A percentile compares a stretch with the other conserved stretches of the same genome.
Conservation (phyloP, 35 echinoderm and acorn worm species). For the Eucidaris tribuloides region DNA sequence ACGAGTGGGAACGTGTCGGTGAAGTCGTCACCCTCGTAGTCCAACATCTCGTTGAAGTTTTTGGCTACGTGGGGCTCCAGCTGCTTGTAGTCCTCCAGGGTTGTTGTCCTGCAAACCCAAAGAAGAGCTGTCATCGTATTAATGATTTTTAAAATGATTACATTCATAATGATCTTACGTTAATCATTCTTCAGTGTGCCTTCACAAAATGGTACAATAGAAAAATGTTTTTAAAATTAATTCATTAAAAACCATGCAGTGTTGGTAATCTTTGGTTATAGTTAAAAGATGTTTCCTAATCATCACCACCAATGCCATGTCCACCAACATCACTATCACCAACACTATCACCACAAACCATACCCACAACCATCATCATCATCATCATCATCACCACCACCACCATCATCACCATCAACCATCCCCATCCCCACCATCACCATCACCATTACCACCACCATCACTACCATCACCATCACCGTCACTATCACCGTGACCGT, state of each 20-base stretch:
- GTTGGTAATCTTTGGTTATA: background rate
- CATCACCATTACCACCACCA: too few species aligned
- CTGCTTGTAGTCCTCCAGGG: constrained; percentile 76
- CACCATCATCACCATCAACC: too few species aligned
- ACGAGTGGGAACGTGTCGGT: constrained; percentile 42
- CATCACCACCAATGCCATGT: too few species aligned
- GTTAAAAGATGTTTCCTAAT: background rate
- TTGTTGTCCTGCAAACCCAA: constrained; percentile 42
- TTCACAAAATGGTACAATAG: background rate
- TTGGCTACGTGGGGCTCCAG: constrained; percentile 65
- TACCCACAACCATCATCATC: too few species aligned
- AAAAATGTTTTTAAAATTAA: background rate
- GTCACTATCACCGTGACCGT: too few species aligned
- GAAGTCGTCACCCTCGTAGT: constrained; percentile 74
- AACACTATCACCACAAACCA: too few species aligned
- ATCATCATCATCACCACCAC: too few species aligned
- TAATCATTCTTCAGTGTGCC: background rate
- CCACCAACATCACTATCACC: too few species aligned
- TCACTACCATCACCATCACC: too few species aligned
- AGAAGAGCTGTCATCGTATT: background rate
- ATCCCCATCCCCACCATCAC: too few species aligned
- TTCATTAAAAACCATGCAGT: background rate
- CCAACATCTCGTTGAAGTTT: constrained; percentile 60
- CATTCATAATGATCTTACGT: background rate
- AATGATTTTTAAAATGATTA: too few species aligned